A percentile compares a stretch with the other conserved stretches of the same genome.
phyloP scores from a whole-genome alignment of 2,888 invertebrate genomes.

The Balanococcus diminutus region DNA sequence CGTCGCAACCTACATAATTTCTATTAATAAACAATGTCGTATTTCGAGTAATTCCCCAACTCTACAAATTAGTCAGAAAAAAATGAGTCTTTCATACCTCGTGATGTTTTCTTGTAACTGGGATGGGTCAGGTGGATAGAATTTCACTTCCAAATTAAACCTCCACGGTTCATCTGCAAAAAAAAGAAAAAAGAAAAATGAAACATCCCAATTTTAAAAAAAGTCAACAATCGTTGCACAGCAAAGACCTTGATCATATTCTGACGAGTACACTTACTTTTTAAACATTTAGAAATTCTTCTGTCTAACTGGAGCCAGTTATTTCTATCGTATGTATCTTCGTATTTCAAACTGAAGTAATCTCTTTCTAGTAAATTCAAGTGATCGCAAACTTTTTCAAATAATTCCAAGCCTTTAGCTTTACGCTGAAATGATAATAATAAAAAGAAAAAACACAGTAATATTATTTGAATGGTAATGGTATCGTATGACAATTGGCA shows the following conservation, averaged over 20 bases:
- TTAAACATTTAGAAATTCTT: constrained; percentile 87
- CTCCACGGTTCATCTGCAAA: constrained; percentile 85
- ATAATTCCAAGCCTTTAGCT: constrained; percentile 85
- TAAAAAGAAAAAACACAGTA: too few relatives aligned
- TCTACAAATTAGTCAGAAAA: not conserved
- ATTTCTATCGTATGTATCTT: constrained; percentile 80
- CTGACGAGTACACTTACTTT: constrained; percentile 66
- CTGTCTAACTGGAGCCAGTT: constrained; percentile 93
- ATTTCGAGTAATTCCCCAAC: not conserved
- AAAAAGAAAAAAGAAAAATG: not conserved
- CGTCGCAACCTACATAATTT: not conserved
- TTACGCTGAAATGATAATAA: constrained; percentile 60
- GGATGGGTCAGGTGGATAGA: constrained; percentile 98
- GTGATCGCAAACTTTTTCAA: constrained; percentile 87
- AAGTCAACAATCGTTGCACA: not conserved
- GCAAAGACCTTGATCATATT: not conserved
- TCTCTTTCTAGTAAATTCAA: constrained; percentile 93
- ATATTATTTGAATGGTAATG: not conserved
- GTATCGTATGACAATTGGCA: not conserved
- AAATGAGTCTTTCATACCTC: constrained; percentile 63
- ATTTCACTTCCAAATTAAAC: constrained; percentile 95
- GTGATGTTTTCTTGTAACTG: constrained; percentile 93
- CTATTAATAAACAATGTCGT: not conserved
- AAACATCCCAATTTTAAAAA: not conserved
- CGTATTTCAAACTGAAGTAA: constrained; percentile 90